A percentile compares a stretch with the other conserved stretches of the same genome.
Conservation (phyloP, 2,113 vertebrate species). For the Spea bombifrons region DNA sequence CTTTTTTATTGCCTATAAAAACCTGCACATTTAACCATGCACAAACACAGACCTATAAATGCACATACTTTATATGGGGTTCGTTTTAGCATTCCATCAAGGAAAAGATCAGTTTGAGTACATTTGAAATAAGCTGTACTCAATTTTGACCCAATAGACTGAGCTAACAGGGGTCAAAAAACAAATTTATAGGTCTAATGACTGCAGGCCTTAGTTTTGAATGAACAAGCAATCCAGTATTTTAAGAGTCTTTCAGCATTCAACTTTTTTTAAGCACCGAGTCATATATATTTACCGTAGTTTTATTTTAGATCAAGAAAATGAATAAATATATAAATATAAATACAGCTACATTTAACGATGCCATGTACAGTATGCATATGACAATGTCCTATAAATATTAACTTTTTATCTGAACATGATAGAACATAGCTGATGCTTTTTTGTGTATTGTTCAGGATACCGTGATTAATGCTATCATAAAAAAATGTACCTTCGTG, state of each 20-base stretch:
- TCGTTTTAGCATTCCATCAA: conserved; percentile 55
- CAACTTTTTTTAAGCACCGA: no score
- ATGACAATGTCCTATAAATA: background rate
- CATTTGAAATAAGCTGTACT: conserved; percentile 56
- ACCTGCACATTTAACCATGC: background rate
- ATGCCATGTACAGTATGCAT: no score
- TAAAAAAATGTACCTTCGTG: conserved; percentile 62
- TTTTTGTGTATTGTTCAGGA: conserved; percentile 20
- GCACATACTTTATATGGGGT: conserved; percentile 26
- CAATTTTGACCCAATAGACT: conserved; percentile 50
- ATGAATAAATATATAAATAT: no score
- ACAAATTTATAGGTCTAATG: conserved; percentile 51
- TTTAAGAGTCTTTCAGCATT: conserved; percentile 36
- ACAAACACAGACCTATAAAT: conserved; percentile 9
- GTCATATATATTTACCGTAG: no score
- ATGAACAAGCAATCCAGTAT: conserved; percentile 52
- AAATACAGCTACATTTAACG: no score
- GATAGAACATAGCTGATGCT: conserved; percentile 52
- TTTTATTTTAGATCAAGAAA: no score
- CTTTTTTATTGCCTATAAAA: background rate
- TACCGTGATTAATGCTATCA: conserved; percentile 65
- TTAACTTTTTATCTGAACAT: background rate
- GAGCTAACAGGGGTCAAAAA: conserved; percentile 53
- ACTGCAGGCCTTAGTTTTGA: conserved; percentile 44
- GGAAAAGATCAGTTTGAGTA: conserved; percentile 54